Evolutionary conservation across 2,797 vertebrate genomes (phyloP).

Genomic region (Chaetodon trifasciatus): DNA sequence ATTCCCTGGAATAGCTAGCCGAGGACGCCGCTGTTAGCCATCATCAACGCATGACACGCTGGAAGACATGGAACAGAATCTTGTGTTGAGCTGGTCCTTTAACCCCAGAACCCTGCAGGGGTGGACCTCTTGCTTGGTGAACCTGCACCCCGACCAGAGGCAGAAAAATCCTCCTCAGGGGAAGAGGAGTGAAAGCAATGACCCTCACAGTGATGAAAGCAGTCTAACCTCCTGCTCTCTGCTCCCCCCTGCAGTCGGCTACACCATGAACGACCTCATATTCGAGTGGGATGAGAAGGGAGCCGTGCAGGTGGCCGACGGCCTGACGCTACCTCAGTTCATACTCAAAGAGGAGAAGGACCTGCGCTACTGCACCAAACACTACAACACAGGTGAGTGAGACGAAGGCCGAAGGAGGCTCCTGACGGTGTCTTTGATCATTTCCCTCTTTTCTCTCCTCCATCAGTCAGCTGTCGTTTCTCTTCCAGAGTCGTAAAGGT

Average conservation of each 20-base stretch:
- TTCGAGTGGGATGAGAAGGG: slow-evolving; percentile 99
- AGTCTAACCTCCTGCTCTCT: slow-evolving; percentile 26
- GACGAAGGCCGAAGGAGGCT: background rate
- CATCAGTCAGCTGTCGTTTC: too few species aligned
- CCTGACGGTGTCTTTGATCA: background rate
- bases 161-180: slow-evolving; percentile 15
- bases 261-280: slow-evolving; percentile 99
- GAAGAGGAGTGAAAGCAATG: background rate
- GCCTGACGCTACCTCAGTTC: slow-evolving; percentile 97
- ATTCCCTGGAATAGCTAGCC: background rate
- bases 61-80: background rate
- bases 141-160: background rate
- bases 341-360: slow-evolving; percentile 98
- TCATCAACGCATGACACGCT: background rate
- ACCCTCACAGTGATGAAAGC: background rate
- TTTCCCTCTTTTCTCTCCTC: background rate
- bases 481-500: background rate
- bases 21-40: background rate
- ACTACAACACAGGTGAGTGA: slow-evolving; percentile 95
- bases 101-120: background rate
- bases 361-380: slow-evolving; percentile 97
- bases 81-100: slow-evolving; percentile 17
- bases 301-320: slow-evolving; percentile 96
- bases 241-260: slow-evolving; percentile 89
- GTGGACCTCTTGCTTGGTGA: background rate